Evolutionary conservation across 2,888 invertebrate species (phyloP), one percentile per base, ranked within the genome.

Genomic region (Lysandra coridon): DNA sequence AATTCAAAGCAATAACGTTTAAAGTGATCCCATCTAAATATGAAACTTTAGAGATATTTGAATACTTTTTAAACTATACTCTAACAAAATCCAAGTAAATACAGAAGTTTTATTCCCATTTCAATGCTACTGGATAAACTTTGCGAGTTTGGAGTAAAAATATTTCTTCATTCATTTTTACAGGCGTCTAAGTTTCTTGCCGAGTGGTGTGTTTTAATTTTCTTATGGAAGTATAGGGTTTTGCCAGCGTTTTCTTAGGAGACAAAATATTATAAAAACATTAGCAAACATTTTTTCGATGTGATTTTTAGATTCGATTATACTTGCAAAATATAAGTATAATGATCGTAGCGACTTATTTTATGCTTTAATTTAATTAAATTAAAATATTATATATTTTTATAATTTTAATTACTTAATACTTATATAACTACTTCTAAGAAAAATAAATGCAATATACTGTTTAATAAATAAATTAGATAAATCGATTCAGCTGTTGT

Each of bases 131-230:
- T 78, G 79, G 79, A 80, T 83, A 82, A 80, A 79, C 82, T 79
- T 79, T 78, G 80, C 79, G 81, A 77, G 75, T 76, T 80, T 81
- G 79, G 80, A 81, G 81, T 82, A 83, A 82, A 79, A 81, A 80
- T 78, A 82, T 81, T 82, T 81, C 82, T 82, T 82, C 82, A 83
- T 81, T 81, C 82, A 82, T 81, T 80, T 87, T 86, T 87, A 83
- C 81, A 80, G 84, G 84, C 85, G 85, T 85, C 85, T 84, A 85
- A 82, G 82, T 82, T 83, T 85, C 86, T 89, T 93, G 93, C 93
- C 93, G 92, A 93, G 92, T 92, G 87, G 90, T 86, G 85, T 89
- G 86, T 88, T 89, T 91, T 91, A 91, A 91, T 91, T 91, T 90
- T 86, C 87, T 86, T 85, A 84, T 87, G 89, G 89, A 85, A 86